Conservation (phyloP, 2,113 vertebrate species). For the Scopus umbretta region DNA sequence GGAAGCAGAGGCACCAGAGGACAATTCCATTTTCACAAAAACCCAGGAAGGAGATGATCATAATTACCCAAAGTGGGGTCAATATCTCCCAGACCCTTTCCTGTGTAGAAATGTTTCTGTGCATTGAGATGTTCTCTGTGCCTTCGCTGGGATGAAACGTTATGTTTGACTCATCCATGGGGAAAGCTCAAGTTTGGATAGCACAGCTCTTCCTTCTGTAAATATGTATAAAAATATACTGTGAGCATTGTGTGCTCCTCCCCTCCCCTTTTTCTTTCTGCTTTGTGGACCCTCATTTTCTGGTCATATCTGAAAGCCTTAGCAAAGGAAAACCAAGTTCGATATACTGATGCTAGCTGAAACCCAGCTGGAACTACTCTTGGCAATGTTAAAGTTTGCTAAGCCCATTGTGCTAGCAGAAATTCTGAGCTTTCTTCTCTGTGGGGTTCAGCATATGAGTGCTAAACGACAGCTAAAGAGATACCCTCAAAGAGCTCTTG, state of each 20-base stretch:
- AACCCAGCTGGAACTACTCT: not conserved
- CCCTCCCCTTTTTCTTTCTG: conserved; percentile 31
- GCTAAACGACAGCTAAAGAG: not conserved
- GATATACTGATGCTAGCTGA: not conserved
- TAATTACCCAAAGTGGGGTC: conserved; percentile 66
- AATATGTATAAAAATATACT: conserved; percentile 56
- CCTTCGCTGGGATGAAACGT: conserved; percentile 34
- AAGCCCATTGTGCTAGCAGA: not conserved
- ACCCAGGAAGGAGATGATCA: conserved; percentile 72
- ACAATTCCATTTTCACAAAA: conserved; percentile 72
- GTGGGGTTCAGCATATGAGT: not conserved
- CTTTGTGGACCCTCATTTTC: not conserved
- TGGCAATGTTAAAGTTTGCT: not conserved
- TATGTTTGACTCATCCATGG: conserved; percentile 66
- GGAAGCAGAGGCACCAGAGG: conserved; percentile 77
- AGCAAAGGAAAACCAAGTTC: not conserved
- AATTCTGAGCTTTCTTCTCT: not conserved
- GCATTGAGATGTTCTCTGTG: conserved; percentile 49
- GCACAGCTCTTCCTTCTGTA: conserved; percentile 60
- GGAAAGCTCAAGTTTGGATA: conserved; percentile 42
- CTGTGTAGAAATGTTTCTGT: conserved; percentile 55
- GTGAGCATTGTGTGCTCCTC: conserved; percentile 56
- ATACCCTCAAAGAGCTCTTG: not conserved
- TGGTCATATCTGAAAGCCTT: not conserved
- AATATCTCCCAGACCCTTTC: conserved; percentile 39